Evolutionary conservation across 2,888 invertebrate genomes (phyloP), one percentile per base, ranked within the genome.

Genomic region (Heterodera filipjevi): DNA sequence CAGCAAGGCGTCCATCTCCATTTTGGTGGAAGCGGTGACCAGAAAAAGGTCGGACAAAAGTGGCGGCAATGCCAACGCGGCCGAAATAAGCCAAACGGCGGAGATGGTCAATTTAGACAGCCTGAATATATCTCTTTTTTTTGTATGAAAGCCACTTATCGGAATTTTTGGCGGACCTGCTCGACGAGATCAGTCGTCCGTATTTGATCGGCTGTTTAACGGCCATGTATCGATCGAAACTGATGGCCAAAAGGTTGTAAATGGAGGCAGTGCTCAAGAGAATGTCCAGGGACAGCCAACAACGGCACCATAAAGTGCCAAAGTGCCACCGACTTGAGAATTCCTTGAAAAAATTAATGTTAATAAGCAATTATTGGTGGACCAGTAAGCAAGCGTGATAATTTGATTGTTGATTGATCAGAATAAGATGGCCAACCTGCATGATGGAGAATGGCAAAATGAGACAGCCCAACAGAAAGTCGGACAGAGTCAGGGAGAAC

Each of bases 231-330:
- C 92, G 87, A 82, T 90, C 97, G 89, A 97, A 91, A 32, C 95
- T 95, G 89, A 97, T 97, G 86, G 95, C 96, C 90, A 96, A 95
- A 77, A 97, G 92, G 91, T 96, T 96, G 85, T 97, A 92, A 87
- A 96, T 97, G 86, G 95, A 95, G 0, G 96, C 95, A 0, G 97
- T 98, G 91, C 96, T 96, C 93, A 97, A 94, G 94, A 96, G 95
- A 16, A 98, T 96, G 90, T 98, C 97, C 76, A 96, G 93, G 0
- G 96, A 96, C 82, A 97, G 92, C 97, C 97, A 98, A 84, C 95
- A 93, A 81, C 94, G 94, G 91, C 97, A 98, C 94, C 96, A 95
- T 68, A 95, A 92, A 90, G 94, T 93, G 72, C 96, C 96, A 90
- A 96, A 97, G 87, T 96, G 94, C 97, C 97, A 98, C 89, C 95